phyloP scores from a whole-genome alignment of 1,140 invertebrate genomes.

The Nylanderia fulva region DNA sequence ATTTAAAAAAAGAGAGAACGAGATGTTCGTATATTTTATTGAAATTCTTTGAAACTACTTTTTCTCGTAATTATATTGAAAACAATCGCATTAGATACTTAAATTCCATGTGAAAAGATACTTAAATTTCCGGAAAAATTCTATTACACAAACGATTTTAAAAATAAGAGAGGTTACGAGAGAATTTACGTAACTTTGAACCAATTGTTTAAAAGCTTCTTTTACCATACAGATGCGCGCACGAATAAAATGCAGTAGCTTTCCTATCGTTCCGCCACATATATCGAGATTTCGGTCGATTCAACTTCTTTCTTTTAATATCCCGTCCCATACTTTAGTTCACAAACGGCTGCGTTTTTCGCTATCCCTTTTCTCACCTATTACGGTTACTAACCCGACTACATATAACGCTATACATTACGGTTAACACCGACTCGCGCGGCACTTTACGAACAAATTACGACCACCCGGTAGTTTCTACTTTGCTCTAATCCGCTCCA shows the following conservation, averaged over 20 bases:
- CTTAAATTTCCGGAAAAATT: slow-evolving; percentile 14
- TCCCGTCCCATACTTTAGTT: slow-evolving; percentile 53
- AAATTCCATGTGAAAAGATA: no score
- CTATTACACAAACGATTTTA: slow-evolving; percentile 34
- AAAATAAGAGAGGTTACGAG: slow-evolving; percentile 10
- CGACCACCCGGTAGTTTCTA: slow-evolving; percentile 67
- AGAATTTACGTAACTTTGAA: slow-evolving; percentile 31
- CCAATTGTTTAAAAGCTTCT: slow-evolving; percentile 43
- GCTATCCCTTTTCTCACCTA: slow-evolving; percentile 48
- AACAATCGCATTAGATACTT: neutral
- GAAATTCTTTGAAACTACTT: neutral
- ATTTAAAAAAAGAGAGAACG: no score
- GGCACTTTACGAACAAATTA: slow-evolving; percentile 68
- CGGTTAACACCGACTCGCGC: slow-evolving; percentile 60
- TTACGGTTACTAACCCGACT: slow-evolving; percentile 56
- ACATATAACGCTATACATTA: slow-evolving; percentile 72
- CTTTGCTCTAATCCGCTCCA: slow-evolving; percentile 67
- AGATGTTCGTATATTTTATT: neutral
- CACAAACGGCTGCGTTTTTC: slow-evolving; percentile 46
- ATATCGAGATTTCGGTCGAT: slow-evolving; percentile 56
- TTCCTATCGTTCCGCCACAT: slow-evolving; percentile 45
- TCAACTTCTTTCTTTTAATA: slow-evolving; percentile 57
- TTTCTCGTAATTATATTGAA: neutral
- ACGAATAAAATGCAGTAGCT: slow-evolving; percentile 39
- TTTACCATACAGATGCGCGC: slow-evolving; percentile 13